Evolutionary conservation across 1,140 invertebrate species (phyloP).

Genomic region (Scaptomyza graminum): DNA sequence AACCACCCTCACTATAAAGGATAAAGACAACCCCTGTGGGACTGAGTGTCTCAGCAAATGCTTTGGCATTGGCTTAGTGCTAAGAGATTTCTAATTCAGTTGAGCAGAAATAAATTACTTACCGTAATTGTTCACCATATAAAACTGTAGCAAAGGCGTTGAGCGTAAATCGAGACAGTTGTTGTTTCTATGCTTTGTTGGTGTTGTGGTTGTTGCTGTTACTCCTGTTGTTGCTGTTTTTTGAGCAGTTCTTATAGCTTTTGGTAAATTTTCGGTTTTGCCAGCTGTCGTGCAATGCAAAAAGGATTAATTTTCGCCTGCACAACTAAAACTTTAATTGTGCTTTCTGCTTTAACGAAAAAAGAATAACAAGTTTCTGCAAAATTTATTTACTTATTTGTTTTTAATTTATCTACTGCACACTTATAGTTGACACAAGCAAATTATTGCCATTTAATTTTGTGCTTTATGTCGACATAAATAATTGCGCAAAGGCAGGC

Average conservation of each 20-base stretch:
- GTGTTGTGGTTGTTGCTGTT: slow-evolving; percentile 12
- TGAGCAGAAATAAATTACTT: slow-evolving; percentile 82
- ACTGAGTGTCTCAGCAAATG: slow-evolving; percentile 21
- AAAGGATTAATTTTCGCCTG: slow-evolving; percentile 19
- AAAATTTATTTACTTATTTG: slow-evolving; percentile 70
- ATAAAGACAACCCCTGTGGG: slow-evolving; percentile 23
- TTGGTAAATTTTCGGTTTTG: slow-evolving; percentile 38
- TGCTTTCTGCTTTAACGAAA: slow-evolving; percentile 45
- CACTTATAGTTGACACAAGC: slow-evolving; percentile 75
- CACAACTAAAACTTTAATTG: background rate
- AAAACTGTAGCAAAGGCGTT: slow-evolving; percentile 72
- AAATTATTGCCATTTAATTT: slow-evolving; percentile 80
- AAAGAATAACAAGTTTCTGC: slow-evolving; percentile 32
- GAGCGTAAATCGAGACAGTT: slow-evolving; percentile 50
- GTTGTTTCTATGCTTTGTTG: slow-evolving; percentile 26
- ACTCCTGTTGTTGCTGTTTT: slow-evolving; percentile 14
- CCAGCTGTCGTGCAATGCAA: slow-evolving; percentile 35
- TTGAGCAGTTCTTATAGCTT: slow-evolving; percentile 31
- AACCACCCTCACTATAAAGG: slow-evolving; percentile 27
- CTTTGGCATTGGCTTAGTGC: slow-evolving; percentile 73
- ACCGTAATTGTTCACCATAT: slow-evolving; percentile 81
- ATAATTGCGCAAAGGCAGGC: slow-evolving; percentile 77
- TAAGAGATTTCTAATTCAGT: slow-evolving; percentile 82
- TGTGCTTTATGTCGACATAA: slow-evolving; percentile 73
- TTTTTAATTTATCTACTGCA: slow-evolving; percentile 76